phyloP scores from a whole-genome alignment of 2,113 vertebrate genomes.

The Pipra filicauda region DNA sequence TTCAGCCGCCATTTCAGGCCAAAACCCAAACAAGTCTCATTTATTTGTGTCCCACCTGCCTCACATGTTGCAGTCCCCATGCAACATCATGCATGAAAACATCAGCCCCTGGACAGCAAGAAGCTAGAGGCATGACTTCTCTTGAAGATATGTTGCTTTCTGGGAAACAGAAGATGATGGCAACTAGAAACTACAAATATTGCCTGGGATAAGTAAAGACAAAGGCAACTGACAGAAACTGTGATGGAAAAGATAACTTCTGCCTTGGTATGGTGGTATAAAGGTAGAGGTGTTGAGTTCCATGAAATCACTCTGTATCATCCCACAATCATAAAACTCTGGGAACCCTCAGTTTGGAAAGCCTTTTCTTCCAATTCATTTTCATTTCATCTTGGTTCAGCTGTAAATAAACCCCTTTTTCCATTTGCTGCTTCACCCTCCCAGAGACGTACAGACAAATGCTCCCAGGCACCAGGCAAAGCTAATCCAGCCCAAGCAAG shows the following conservation, averaged over 20 bases:
- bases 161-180: neutral
- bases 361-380: neutral
- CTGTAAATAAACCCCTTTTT: neutral
- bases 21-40: neutral
- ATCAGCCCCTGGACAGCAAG: neutral
- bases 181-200: neutral
- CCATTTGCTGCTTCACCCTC: neutral
- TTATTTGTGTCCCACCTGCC: neutral
- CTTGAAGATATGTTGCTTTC: neutral
- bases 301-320: neutral
- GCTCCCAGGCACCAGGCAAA: neutral
- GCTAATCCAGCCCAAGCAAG: neutral
- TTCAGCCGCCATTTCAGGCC: neutral
- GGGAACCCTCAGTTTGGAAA: neutral
- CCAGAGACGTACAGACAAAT: neutral
- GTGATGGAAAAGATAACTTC: neutral
- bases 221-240: neutral
- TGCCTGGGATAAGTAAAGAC: neutral
- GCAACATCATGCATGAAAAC: neutral
- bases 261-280: neutral
- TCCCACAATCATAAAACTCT: neutral
- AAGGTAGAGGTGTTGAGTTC: neutral
- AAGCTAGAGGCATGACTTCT: neutral
- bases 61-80: neutral
- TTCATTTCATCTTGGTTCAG: neutral